These are phyloP conservation scores for Urechis unicinctus DNA, from an alignment of 2,888 invertebrate genomes.

Conservation along the genomic window DNA sequence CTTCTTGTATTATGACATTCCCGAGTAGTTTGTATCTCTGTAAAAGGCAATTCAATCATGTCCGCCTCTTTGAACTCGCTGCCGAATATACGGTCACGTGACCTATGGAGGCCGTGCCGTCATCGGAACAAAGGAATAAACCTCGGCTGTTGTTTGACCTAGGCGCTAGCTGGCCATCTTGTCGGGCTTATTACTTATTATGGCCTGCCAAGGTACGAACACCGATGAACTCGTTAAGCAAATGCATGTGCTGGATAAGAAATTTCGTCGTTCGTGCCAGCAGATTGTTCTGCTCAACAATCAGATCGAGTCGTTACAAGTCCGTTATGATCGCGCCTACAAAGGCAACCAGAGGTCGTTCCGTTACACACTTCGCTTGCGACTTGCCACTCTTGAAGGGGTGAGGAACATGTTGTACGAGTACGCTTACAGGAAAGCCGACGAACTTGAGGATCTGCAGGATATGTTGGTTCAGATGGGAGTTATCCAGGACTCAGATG, in stretches of 20 bases:
- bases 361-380: constrained; percentile 27
- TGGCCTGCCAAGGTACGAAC: no score
- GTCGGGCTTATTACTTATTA: no score
- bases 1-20: no score
- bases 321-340: constrained; percentile 26
- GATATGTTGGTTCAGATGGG: constrained; percentile 6
- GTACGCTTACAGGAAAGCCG: constrained; percentile 27
- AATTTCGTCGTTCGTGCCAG: constrained; percentile 25
- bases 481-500: background rate
- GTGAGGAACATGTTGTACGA: constrained; percentile 32
- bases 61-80: no score
- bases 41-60: no score
- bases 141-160: no score
- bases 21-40: no score
- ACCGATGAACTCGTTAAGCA: constrained; percentile 2
- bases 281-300: constrained; percentile 28
- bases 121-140: no score
- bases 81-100: no score
- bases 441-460: constrained; percentile 21
- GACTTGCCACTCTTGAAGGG: constrained; percentile 29
- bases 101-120: no score
- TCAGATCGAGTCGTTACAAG: constrained; percentile 23
- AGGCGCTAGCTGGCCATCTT: no score
- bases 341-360: constrained; percentile 27
- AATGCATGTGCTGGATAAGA: constrained; percentile 9